These are phyloP conservation scores for Drosophila malerkotliana DNA, from an alignment of 1,140 invertebrate species.

Conservation along the genomic window DNA sequence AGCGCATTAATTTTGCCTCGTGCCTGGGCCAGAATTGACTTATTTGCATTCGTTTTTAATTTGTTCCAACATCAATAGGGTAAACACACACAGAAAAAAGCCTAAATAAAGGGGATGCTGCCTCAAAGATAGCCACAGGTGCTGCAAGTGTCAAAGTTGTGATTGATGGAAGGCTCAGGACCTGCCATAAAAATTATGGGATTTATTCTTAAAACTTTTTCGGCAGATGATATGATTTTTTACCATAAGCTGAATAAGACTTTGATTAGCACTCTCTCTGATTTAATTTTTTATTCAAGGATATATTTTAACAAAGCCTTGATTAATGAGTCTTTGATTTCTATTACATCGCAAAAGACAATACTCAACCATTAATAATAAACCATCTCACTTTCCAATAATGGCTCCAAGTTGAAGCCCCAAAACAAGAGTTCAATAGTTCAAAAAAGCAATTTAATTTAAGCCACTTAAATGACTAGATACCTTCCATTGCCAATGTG, in stretches of 20 bases:
- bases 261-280: slow-evolving; percentile 17
- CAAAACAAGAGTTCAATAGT: too few species aligned
- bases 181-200: slow-evolving; percentile 42
- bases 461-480: slow-evolving; percentile 41
- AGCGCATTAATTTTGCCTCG: slow-evolving; percentile 76
- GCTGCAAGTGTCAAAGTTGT: slow-evolving; percentile 64
- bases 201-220: slow-evolving; percentile 46
- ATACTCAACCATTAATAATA: neutral
- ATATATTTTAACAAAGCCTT: neutral
- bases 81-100: slow-evolving; percentile 1
- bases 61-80: slow-evolving; percentile 62
- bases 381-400: neutral
- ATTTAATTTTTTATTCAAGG: slow-evolving; percentile 12
- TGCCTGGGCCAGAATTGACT: slow-evolving; percentile 71
- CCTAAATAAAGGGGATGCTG: slow-evolving; percentile 10
- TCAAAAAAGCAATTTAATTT: slow-evolving; percentile 22
- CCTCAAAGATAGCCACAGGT: slow-evolving; percentile 57
- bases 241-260: neutral
- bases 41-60: slow-evolving; percentile 78
- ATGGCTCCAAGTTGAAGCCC: neutral
- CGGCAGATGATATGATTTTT: slow-evolving; percentile 6
- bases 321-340: neutral
- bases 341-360: neutral
- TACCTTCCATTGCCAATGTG: slow-evolving; percentile 22
- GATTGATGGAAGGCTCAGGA: slow-evolving; percentile 59